These are phyloP conservation scores for Sarcophaga caerulescens DNA, from an alignment of 2,888 invertebrate genomes.

Conservation along the genomic window DNA sequence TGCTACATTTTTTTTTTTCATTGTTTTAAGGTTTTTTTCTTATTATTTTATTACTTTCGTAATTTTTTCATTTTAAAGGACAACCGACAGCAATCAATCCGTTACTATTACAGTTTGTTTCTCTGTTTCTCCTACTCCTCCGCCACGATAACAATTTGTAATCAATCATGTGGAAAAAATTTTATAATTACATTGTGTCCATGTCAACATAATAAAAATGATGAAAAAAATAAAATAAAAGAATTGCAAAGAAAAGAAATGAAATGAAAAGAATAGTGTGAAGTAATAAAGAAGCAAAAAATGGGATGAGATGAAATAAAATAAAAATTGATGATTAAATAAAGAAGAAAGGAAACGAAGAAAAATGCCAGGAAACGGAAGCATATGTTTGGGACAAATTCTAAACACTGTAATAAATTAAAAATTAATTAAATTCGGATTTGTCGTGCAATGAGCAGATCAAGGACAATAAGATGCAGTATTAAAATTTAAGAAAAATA, in stretches of 20 bases:
- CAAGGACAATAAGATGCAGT: not conserved
- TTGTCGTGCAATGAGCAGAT: not conserved
- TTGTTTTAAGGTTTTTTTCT: not conserved
- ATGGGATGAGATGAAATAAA: not conserved
- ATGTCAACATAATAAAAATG: slow-evolving; percentile 25
- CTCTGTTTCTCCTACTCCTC: not conserved
- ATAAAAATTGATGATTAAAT: not conserved
- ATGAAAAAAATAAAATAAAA: not conserved
- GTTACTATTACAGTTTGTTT: slow-evolving; percentile 6
- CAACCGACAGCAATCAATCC: slow-evolving; percentile 5
- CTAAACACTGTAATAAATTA: slow-evolving; percentile 11
- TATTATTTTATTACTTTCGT: not conserved
- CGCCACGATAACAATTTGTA: not conserved
- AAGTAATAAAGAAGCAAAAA: not conserved
- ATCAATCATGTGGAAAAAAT: slow-evolving; percentile 50
- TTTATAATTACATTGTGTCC: slow-evolving; percentile 45
- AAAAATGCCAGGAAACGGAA: not conserved
- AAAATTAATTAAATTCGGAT: slow-evolving; percentile 35
- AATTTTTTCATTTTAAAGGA: not conserved
- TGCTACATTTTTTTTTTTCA: not conserved
- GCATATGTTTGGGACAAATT: slow-evolving; percentile 29
- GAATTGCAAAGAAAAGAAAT: not conserved
- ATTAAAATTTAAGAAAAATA: not conserved
- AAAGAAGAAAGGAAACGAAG: not conserved
- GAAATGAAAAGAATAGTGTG: not conserved